Evolutionary conservation across 2,113 vertebrate genomes (phyloP).

Genomic region (cattle (Bos taurus)): ARS-UCD2.0 NC_037338.1:33078501-33079000

Average conservation of each 20-base stretch:
- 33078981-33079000: not conserved
- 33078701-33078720: not conserved
- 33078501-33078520: not conserved
- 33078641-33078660: not conserved
- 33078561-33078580: not conserved
- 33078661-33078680: not conserved
- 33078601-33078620: not conserved
- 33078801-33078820: not conserved
- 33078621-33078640: not conserved
- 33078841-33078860: not conserved
- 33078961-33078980: not conserved
- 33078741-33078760: not conserved
- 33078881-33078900: not conserved
- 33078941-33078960: not conserved
- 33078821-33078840: not conserved
- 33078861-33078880: not conserved
- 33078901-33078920: slow-evolving; percentile 43
- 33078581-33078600: not conserved
- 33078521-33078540: not conserved
- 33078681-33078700: not conserved
- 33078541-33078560: not conserved
- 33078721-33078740: not conserved
- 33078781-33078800: not conserved
- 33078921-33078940: slow-evolving; percentile 25
- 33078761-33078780: not conserved